phyloP scores from a whole-genome alignment of 2,797 vertebrate species.

The Carapus acus region DNA sequence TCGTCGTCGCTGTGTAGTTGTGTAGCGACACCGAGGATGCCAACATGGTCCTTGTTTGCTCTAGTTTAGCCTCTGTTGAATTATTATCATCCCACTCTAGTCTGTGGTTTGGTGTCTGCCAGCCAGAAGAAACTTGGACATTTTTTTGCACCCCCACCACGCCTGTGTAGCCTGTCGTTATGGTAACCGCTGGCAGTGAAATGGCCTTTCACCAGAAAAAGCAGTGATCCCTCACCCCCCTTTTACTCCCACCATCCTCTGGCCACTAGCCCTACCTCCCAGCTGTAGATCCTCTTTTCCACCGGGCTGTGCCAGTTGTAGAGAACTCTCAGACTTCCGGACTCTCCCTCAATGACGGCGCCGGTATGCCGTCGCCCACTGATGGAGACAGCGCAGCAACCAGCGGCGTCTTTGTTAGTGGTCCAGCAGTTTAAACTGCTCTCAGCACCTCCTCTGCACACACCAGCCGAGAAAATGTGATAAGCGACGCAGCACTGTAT shows the following conservation, averaged over 20 bases:
- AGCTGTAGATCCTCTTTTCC: constrained; percentile 57
- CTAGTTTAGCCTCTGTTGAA: constrained; percentile 22
- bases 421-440: constrained; percentile 36
- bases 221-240: constrained; percentile 44
- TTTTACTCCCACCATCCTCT: constrained; percentile 52
- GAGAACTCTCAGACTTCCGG: constrained; percentile 32
- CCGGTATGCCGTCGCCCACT: constrained; percentile 8
- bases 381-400: constrained; percentile 31
- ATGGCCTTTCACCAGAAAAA: constrained; percentile 66
- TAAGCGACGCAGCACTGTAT: constrained; percentile 40
- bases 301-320: constrained; percentile 27
- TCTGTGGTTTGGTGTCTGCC: constrained; percentile 37
- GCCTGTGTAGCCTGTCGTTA: constrained; percentile 65
- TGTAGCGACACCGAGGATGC: constrained; percentile 4
- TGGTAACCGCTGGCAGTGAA: constrained; percentile 71
- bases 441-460: constrained; percentile 16
- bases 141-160: constrained; percentile 41
- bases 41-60: constrained; percentile 2
- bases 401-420: constrained; percentile 32
- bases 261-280: constrained; percentile 58
- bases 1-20: not conserved
- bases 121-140: constrained; percentile 65
- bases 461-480: constrained; percentile 24
- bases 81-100: constrained; percentile 35
- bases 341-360: constrained; percentile 25